phyloP scores from a whole-genome alignment of 1,140 invertebrate genomes.

The Zaprionus lachaisei region DNA sequence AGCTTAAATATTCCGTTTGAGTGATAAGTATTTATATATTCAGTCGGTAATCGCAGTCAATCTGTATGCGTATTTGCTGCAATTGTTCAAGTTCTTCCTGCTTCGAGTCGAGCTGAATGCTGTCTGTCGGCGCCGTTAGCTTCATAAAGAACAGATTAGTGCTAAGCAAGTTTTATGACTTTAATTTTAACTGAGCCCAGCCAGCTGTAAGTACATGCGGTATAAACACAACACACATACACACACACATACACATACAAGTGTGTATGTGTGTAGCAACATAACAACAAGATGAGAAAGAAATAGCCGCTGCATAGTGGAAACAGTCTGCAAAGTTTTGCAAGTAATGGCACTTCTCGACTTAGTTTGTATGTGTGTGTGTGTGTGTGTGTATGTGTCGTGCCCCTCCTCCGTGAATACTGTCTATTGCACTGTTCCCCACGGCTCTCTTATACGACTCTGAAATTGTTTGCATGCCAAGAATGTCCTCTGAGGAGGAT shows the following conservation, averaged over 20 bases:
- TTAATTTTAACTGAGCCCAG: slow-evolving; percentile 23
- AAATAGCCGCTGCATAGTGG: slow-evolving; percentile 28
- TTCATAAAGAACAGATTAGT: slow-evolving; percentile 23
- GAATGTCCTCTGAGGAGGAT: slow-evolving; percentile 61
- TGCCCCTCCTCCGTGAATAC: background rate
- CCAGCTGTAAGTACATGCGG: background rate
- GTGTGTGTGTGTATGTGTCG: background rate
- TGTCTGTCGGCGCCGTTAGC: background rate
- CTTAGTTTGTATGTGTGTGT: slow-evolving; percentile 37
- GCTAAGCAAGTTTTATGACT: slow-evolving; percentile 29
- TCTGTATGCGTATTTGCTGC: background rate
- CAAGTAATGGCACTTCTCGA: slow-evolving; percentile 59
- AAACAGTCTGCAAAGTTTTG: slow-evolving; percentile 59
- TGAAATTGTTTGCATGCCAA: slow-evolving; percentile 40
- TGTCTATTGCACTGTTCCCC: background rate
- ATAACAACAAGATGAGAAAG: slow-evolving; percentile 1
- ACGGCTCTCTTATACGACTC: slow-evolving; percentile 10
- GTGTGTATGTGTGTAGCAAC: background rate
- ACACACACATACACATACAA: slow-evolving; percentile 5
- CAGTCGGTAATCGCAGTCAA: background rate
- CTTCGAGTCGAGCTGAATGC: background rate
- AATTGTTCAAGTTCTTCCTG: background rate
- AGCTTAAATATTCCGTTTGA: background rate
- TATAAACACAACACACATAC: slow-evolving; percentile 1
- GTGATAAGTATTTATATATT: background rate